Conservation (phyloP, 2,797 vertebrate genomes). For the Uromys caudimaculatus region DNA sequence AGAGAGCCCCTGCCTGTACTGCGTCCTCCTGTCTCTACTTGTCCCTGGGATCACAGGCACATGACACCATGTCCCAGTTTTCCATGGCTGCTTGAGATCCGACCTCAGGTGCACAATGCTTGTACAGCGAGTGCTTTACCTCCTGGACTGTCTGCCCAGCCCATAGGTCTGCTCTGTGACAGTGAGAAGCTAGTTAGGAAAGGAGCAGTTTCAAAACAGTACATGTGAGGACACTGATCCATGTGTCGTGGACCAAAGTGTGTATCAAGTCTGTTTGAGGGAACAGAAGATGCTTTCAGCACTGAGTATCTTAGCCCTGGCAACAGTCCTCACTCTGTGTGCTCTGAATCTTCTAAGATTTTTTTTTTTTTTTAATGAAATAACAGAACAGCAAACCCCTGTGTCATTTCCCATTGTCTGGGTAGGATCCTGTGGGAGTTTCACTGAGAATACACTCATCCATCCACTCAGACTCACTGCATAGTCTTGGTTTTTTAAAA, state of each 20-base stretch:
- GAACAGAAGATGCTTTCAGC: neutral
- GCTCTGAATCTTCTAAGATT: neutral
- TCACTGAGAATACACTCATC: neutral
- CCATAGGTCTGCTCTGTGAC: neutral
- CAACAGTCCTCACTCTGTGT: slow-evolving; percentile 3
- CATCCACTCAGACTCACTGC: neutral
- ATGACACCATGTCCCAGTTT: neutral
- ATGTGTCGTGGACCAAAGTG: neutral
- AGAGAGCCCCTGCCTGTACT: neutral
- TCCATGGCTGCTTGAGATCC: neutral
- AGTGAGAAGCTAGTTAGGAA: neutral
- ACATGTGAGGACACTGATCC: neutral
- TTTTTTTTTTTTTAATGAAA: slow-evolving; percentile 30
- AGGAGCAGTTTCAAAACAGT: slow-evolving; percentile 17
- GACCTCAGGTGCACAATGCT: neutral
- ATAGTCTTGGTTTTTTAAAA: neutral
- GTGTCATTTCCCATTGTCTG: neutral
- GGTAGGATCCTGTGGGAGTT: neutral
- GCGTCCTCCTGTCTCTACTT: neutral
- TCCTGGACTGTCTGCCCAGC: neutral
- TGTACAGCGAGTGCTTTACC: neutral
- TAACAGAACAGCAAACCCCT: neutral
- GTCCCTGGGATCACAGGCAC: neutral
- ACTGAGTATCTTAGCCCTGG: neutral
- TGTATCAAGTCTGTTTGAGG: neutral